Evolutionary conservation across 2,797 vertebrate genomes (phyloP).

Genomic region (Yasuhikotakia modesta): DNA sequence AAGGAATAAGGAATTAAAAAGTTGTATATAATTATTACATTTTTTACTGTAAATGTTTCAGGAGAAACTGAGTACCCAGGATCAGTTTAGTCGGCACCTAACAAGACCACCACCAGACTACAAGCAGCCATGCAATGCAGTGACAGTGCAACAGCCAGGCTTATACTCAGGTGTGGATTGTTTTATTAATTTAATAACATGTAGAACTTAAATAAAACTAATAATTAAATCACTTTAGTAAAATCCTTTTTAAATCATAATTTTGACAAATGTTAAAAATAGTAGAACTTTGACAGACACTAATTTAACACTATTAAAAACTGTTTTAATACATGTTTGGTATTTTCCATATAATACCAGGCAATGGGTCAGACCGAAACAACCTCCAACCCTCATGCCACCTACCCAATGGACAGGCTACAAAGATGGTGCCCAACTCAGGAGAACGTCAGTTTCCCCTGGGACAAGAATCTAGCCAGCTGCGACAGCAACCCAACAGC

Average conservation of each 20-base stretch:
- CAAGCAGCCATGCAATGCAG: conserved; percentile 87
- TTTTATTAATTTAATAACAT: conserved; percentile 4
- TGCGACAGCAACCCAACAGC: conserved; percentile 80
- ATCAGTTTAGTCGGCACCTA: conserved; percentile 90
- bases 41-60: conserved; percentile 63
- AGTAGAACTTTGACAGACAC: neutral
- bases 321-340: conserved; percentile 70
- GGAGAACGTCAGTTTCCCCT: conserved; percentile 80
- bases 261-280: too few relatives aligned
- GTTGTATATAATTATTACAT: too few relatives aligned
- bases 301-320: neutral
- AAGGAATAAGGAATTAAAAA: too few relatives aligned
- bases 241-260: too few relatives aligned
- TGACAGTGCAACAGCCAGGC: conserved; percentile 79
- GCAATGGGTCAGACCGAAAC: conserved; percentile 78
- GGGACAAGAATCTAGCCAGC: conserved; percentile 78
- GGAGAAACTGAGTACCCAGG: conserved; percentile 88
- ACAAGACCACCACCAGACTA: conserved; percentile 95
- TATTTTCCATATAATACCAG: conserved; percentile 77
- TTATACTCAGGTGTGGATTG: conserved; percentile 82
- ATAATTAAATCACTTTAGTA: too few relatives aligned
- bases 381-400: conserved; percentile 82
- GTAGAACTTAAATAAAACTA: neutral
- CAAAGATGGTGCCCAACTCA: conserved; percentile 79
- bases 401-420: conserved; percentile 74